These are phyloP conservation scores for Puffinus mauretanicus DNA, from an alignment of 2,113 vertebrate species.

Conservation along the genomic window DNA sequence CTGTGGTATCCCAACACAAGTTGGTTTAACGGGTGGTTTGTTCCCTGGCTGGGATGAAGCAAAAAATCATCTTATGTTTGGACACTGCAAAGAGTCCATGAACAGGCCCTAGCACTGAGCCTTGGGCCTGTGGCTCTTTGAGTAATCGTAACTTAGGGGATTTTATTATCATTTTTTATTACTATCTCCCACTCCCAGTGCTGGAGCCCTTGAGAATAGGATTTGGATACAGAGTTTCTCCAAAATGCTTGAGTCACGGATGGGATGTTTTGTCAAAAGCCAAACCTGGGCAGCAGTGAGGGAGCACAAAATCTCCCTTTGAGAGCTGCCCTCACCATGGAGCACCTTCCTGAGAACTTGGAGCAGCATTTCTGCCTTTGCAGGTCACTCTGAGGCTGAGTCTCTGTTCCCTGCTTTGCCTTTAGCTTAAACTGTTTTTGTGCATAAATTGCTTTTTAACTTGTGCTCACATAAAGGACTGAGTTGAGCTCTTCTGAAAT, in stretches of 20 bases:
- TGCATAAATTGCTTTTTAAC: not conserved
- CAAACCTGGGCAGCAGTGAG: not conserved
- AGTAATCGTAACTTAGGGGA: not conserved
- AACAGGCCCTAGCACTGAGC: not conserved
- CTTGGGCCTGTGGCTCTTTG: not conserved
- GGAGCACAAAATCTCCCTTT: not conserved
- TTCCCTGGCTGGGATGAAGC: not conserved
- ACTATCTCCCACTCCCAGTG: not conserved
- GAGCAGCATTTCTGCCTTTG: not conserved
- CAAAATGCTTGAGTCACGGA: not conserved
- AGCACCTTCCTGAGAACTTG: not conserved
- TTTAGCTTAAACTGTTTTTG: not conserved
- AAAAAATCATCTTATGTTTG: not conserved
- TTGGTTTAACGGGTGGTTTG: not conserved
- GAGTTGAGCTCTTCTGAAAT: not conserved
- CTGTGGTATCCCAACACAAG: no score
- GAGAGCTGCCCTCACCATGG: not conserved
- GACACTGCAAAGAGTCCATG: not conserved
- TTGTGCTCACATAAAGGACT: not conserved
- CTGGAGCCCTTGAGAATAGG: not conserved
- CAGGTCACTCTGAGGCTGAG: rapidly evolving
- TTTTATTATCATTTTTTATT: no score
- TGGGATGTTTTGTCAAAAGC: not conserved
- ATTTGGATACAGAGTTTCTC: not conserved
- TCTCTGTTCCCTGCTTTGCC: not conserved